phyloP scores from a whole-genome alignment of 2,888 invertebrate species.

The Heterodera filipjevi region DNA sequence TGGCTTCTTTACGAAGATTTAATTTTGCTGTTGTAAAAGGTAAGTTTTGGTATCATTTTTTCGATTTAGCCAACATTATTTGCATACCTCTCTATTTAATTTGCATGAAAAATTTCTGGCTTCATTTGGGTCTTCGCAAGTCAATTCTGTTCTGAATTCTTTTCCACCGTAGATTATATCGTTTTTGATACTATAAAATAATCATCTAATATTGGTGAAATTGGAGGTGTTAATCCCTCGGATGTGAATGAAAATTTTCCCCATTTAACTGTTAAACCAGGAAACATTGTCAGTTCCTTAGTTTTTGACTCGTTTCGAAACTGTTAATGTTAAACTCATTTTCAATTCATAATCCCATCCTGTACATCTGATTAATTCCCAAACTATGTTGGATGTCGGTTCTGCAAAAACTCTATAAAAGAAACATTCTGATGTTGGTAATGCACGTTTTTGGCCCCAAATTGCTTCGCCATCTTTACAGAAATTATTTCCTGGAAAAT shows the following conservation, averaged over 20 bases:
- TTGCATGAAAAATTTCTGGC: conserved; percentile 5
- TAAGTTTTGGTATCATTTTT: background rate
- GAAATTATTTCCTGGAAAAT: conserved; percentile 1
- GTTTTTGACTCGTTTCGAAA: background rate
- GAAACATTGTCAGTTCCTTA: background rate
- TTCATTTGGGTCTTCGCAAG: background rate
- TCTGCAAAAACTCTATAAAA: background rate
- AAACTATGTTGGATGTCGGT: background rate
- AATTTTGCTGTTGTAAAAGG: too few relatives aligned
- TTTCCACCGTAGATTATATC: background rate
- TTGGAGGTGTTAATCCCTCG: conserved; percentile 7
- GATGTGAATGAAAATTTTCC: background rate
- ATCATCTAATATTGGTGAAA: background rate
- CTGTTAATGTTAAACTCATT: background rate
- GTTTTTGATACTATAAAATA: conserved; percentile 14
- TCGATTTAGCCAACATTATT: conserved; percentile 16
- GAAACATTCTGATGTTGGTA: conserved; percentile 2
- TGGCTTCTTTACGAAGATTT: background rate
- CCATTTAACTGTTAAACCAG: conserved; percentile 1
- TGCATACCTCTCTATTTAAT: background rate
- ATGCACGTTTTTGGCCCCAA: background rate
- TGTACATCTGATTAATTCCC: background rate
- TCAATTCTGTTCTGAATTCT: background rate
- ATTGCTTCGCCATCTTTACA: background rate
- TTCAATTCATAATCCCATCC: background rate